A percentile compares a stretch with the other conserved stretches of the same genome.
These are phyloP conservation scores for Gnathonemus echidnorhynchus DNA, from an alignment of 2,113 vertebrate genomes.

Conservation along the genomic window DNA sequence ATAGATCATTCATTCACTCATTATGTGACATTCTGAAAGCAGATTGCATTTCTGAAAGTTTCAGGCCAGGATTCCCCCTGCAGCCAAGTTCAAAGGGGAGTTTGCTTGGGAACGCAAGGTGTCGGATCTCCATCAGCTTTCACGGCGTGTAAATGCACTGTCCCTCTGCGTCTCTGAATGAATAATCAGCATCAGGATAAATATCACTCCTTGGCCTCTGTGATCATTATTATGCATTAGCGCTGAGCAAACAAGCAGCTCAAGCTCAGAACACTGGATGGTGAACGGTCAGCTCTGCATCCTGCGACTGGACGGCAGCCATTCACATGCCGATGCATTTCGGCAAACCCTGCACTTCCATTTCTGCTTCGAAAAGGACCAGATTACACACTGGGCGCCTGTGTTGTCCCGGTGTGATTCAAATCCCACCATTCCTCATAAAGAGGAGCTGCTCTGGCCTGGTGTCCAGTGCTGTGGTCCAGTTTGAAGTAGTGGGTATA, in stretches of 20 bases:
- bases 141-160: conserved; percentile 15
- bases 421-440: not conserved
- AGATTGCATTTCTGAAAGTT: not conserved
- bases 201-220: conserved; percentile 33
- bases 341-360: not conserved
- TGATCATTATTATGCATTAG: conserved; percentile 30
- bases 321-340: not conserved
- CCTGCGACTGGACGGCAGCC: not conserved
- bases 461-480: not conserved
- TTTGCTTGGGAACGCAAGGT: conserved; percentile 14
- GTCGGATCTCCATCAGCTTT: conserved; percentile 26
- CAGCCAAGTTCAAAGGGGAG: conserved; percentile 5
- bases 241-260: conserved; percentile 43
- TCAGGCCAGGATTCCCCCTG: not conserved
- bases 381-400: not conserved
- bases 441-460: not conserved
- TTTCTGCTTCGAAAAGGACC: not conserved
- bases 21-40: not conserved
- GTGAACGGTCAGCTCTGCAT: conserved; percentile 21
- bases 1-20: not conserved
- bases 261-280: conserved; percentile 30
- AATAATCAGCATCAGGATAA: conserved; percentile 43
- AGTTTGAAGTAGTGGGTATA: not conserved
- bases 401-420: not conserved
- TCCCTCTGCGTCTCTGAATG: conserved; percentile 33